Percentiles rank a stretch among this genome's conserved stretches.
Conservation (phyloP, 1,140 invertebrate genomes). For the Aphaenogaster rudis region DNA sequence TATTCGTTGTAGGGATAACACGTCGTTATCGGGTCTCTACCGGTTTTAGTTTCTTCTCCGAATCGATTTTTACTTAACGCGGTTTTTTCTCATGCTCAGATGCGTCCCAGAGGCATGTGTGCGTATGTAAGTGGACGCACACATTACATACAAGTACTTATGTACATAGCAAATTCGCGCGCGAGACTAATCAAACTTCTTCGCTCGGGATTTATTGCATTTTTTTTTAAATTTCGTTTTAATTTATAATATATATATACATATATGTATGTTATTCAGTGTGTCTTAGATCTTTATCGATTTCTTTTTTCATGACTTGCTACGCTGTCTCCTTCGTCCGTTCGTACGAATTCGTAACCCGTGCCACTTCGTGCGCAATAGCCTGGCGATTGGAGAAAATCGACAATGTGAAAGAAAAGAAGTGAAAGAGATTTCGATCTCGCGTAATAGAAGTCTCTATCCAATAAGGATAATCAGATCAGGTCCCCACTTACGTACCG, state of each 20-base stretch:
- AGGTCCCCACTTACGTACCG: slow-evolving; percentile 43
- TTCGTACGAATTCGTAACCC: slow-evolving; percentile 38
- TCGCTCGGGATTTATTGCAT: slow-evolving; percentile 47
- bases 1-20: slow-evolving; percentile 73
- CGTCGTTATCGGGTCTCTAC: slow-evolving; percentile 63
- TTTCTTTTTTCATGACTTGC: slow-evolving; percentile 22
- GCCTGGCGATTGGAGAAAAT: slow-evolving; percentile 34
- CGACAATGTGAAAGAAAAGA: slow-evolving; percentile 48
- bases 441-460: slow-evolving; percentile 58
- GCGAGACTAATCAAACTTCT: slow-evolving; percentile 60
- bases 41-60: slow-evolving; percentile 54
- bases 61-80: slow-evolving; percentile 66
- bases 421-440: slow-evolving; percentile 55
- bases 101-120: slow-evolving; percentile 13
- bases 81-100: slow-evolving; percentile 51
- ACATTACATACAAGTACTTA: slow-evolving; percentile 71
- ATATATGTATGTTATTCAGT: slow-evolving; percentile 27
- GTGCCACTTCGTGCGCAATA: slow-evolving; percentile 15
- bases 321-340: slow-evolving; percentile 26
- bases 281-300: slow-evolving; percentile 24
- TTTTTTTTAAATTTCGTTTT: slow-evolving; percentile 65
- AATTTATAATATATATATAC: slow-evolving; percentile 39
- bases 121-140: slow-evolving; percentile 6
- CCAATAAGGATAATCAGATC: slow-evolving; percentile 64
- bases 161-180: slow-evolving; percentile 75